Conservation (phyloP, 2,113 vertebrate genomes). For the Psilopogon haemacephalus region DNA sequence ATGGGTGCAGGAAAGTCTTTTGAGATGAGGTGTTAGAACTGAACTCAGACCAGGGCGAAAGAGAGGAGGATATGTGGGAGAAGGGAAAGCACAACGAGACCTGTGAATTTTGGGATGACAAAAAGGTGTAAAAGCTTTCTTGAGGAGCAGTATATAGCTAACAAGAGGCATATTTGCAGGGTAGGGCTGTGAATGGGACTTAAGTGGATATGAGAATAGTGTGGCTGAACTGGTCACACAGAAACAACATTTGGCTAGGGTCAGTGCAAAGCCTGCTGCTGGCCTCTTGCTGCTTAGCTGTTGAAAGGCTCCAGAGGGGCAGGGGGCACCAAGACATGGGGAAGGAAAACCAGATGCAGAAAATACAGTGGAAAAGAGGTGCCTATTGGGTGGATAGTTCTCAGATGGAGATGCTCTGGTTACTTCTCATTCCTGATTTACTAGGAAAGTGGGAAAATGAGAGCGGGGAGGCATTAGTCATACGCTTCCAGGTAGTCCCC, state of each 20-base stretch:
- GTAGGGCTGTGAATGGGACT: not conserved
- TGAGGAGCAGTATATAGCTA: not conserved
- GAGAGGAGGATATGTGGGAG: not conserved
- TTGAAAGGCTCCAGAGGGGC: not conserved
- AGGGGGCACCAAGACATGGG: not conserved
- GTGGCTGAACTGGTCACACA: not conserved
- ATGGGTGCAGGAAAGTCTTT: not conserved
- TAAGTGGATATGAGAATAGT: not conserved
- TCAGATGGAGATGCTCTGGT: not conserved
- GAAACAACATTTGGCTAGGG: not conserved
- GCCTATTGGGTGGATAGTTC: not conserved
- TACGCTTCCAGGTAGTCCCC: not conserved
- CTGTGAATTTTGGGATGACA: not conserved
- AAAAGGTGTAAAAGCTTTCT: not conserved
- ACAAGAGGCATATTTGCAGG: not conserved
- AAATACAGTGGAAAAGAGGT: not conserved
- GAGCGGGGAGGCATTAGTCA: constrained; percentile 2
- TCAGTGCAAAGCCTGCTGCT: not conserved
- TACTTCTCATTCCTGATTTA: not conserved
- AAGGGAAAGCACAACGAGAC: not conserved
- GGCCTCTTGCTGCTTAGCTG: not conserved
- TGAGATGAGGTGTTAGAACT: not conserved
- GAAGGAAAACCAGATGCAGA: not conserved
- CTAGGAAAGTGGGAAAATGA: not conserved
- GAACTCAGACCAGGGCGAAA: not conserved